Conservation (phyloP, 2,797 vertebrate genomes). For the Poeciliopsis paucimaculata region DNA sequence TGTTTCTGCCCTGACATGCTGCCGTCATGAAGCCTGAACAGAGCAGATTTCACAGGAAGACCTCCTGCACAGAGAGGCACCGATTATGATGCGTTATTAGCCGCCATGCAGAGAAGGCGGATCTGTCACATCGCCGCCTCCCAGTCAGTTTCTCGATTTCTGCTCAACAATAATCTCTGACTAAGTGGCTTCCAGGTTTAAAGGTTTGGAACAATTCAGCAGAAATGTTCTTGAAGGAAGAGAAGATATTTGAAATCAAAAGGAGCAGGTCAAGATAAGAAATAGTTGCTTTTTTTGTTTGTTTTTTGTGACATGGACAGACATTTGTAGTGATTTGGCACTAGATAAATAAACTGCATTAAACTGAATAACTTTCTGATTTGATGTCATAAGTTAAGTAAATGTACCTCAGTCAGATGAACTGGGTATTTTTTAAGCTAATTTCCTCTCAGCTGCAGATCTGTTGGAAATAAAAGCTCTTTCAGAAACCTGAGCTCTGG, state of each 20-base stretch:
- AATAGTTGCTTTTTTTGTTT: too few species aligned
- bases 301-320: too few species aligned
- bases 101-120: neutral
- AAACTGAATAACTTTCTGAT: too few species aligned
- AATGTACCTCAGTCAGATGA: too few species aligned
- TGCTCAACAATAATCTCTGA: neutral
- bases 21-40: slow-evolving; percentile 12
- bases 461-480: slow-evolving; percentile 11
- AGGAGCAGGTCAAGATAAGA: neutral
- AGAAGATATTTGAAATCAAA: neutral
- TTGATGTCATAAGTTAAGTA: too few species aligned
- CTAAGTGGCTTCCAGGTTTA: too few species aligned
- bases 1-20: slow-evolving; percentile 20
- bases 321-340: too few species aligned
- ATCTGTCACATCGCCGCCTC: neutral
- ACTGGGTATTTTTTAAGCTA: neutral
- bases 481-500: neutral
- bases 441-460: neutral
- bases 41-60: slow-evolving; percentile 2
- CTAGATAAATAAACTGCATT: too few species aligned
- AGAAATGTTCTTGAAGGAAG: neutral
- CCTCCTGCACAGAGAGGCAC: slow-evolving; percentile 4
- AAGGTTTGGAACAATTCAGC: neutral
- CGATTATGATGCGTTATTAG: neutral
- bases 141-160: neutral